Base-by-base conservation (phyloP, 2,888 invertebrate genomes). In the Hypselothyrea guttata region DNA sequence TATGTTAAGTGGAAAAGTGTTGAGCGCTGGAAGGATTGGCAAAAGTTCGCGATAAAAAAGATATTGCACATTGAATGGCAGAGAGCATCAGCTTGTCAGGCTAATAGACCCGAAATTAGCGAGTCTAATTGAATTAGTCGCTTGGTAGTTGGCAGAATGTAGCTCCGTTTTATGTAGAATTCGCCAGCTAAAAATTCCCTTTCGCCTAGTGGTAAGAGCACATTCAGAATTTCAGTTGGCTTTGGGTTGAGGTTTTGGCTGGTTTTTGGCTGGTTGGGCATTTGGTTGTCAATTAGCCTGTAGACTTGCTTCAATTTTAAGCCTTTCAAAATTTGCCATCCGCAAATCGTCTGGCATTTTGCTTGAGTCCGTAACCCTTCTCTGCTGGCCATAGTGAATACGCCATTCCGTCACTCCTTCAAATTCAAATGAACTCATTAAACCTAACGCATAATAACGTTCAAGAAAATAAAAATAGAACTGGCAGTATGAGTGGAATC, bases 21-120 rank as follows among this genome's bases (percentile, higher is more conserved):
- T 65, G 53, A 69, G 69, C 65, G 69, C 65, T 47, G 28, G 12
- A 30, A 55, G 16, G 35, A 52, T 59, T 58, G 51, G 13, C 30
- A 22, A 7, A 34, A 63, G 54, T 67, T 49, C 22, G 31, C 16
- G 49, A 30, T 42, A 44, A 62, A 66, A 49, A 46, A 27, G n/a
- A 13, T 47, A 35, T 34, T 28, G 55, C 55, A 56, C 63, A 63
- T 55, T 35, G 56, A 46, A 47, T 12, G 33, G 28, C 28, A 45
- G n/a, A 48, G 8, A 35, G 15, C 51, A 38, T 45, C 69, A 69
- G 69, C 58, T 67, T 71, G 58, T 58, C 76, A 66, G 68, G 68
- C 73, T 75, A 81, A 81, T 77, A 77, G 71, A 73, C 55, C 63
- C 63, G 56, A 78, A 78, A 78, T 78, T 79, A 78, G 77, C 65